Conservation (phyloP, 2,797 vertebrate species). For the Paratrypauchen microcephalus region DNA sequence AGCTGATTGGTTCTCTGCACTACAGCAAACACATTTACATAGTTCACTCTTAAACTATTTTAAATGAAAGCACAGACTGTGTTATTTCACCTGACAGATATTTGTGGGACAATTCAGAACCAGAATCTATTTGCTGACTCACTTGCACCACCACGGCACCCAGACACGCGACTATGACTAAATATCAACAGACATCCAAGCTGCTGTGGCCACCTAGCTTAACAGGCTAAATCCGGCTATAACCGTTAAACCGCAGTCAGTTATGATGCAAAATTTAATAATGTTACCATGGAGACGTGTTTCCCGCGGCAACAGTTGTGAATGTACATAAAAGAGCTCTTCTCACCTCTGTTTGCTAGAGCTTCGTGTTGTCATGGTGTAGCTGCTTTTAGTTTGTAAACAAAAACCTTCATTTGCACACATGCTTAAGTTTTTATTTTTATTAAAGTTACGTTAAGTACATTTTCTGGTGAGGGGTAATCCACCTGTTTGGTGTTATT, state of each 20-base stretch:
- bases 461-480: neutral
- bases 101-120: conserved; percentile 32
- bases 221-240: conserved; percentile 47
- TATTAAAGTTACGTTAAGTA: neutral
- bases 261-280: conserved; percentile 50
- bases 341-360: conserved; percentile 22
- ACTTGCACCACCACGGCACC: conserved; percentile 44
- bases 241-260: conserved; percentile 49
- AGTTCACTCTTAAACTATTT: neutral
- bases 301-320: conserved; percentile 26
- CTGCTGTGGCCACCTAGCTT: conserved; percentile 63
- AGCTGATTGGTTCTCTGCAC: conserved; percentile 25
- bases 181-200: conserved; percentile 52
- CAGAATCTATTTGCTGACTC: conserved; percentile 52
- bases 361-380: conserved; percentile 35
- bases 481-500: too few relatives aligned
- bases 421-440: neutral
- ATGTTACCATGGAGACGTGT: conserved; percentile 43
- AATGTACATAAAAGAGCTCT: conserved; percentile 48
- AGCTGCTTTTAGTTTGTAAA: conserved; percentile 14
- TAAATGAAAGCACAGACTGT: conserved; percentile 34
- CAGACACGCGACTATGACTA: conserved; percentile 68
- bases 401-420: neutral
- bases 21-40: conserved; percentile 1
- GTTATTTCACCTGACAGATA: conserved; percentile 52